Evolutionary conservation across 1,140 invertebrate genomes (phyloP).

Genomic region (Drosophila melanica): DNA sequence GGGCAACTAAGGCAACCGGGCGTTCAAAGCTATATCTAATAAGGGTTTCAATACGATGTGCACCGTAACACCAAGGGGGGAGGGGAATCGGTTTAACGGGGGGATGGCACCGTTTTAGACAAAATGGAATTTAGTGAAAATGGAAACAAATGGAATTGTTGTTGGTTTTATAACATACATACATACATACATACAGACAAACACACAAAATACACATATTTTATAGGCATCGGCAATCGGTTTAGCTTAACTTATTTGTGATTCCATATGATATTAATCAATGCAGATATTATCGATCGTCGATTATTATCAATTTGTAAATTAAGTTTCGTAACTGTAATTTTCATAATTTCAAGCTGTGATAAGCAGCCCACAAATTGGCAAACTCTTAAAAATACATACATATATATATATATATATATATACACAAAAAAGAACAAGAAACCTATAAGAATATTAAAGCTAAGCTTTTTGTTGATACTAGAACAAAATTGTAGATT

Average conservation of each 20-base stretch:
- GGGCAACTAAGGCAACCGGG: not conserved
- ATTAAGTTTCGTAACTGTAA: constrained; percentile 16
- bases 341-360: constrained; percentile 11
- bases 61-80: constrained; percentile 42
- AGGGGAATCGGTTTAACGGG: constrained; percentile 1
- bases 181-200: constrained; percentile 13
- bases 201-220: constrained; percentile 6
- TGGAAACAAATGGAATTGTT: constrained; percentile 68
- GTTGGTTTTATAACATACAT: constrained; percentile 61
- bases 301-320: constrained; percentile 7
- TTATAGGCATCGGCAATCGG: constrained; percentile 19
- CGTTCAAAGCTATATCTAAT: constrained; percentile 32
- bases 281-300: not conserved
- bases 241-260: constrained; percentile 15
- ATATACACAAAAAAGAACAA: not conserved
- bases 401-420: too few relatives aligned
- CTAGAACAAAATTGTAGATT: not conserved
- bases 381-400: not conserved
- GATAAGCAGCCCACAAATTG: constrained; percentile 20
- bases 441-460: not conserved
- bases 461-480: constrained; percentile 4
- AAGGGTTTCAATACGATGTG: constrained; percentile 40
- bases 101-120: constrained; percentile 61
- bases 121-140: constrained; percentile 78
- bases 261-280: constrained; percentile 21